Base-by-base conservation (phyloP, 2,797 vertebrate genomes). In the Furcifer pardalis region DNA sequence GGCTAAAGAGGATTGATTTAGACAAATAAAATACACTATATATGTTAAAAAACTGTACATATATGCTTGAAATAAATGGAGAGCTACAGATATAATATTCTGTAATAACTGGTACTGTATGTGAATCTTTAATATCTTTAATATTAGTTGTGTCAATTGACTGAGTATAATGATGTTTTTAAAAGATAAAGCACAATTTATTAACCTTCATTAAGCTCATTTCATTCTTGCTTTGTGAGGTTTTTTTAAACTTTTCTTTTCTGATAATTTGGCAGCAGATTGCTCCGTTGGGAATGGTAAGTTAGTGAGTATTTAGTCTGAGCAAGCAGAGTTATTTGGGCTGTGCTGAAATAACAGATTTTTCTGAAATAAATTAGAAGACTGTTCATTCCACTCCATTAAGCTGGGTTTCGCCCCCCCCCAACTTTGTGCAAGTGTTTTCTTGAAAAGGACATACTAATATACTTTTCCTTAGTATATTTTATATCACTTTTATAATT, bases 221-320 rank as follows among this genome's bases (percentile, higher is more conserved):
- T 89, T 75, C 92, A 87, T 89, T 91, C 88, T 91, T 95, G 92
- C 92, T 94, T 91, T 95, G 94, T 88, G 92, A 90, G 74, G 94
- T 40, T 87, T 87, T n/a, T 90, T 83, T 91, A 89, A 92, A 95
- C 87, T 93, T 96, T 95, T 94, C 89, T 96, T 94, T 96, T 94
- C 92, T 95, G 85, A 90, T 87, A 92, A 95, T 94, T 92, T 94
- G 89, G 91, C 95, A 95, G 94, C 94, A 95, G 93, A 93, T 91
- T 96, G 92, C 88, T 95, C 73, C 2, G 90, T 95, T 83, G 94
- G 94, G 89, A 95, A 95, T 91, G 95, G 94, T 95, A 95, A 96
- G 94, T 95, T 95, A 96, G 94, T 95, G 90, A 65, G 56, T 35
- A 60, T 89, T 84, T 79, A 94, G 91, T 83, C 79, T 77, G 69